phyloP scores from a whole-genome alignment of 2,888 invertebrate genomes.

The Notodromas monacha region DNA sequence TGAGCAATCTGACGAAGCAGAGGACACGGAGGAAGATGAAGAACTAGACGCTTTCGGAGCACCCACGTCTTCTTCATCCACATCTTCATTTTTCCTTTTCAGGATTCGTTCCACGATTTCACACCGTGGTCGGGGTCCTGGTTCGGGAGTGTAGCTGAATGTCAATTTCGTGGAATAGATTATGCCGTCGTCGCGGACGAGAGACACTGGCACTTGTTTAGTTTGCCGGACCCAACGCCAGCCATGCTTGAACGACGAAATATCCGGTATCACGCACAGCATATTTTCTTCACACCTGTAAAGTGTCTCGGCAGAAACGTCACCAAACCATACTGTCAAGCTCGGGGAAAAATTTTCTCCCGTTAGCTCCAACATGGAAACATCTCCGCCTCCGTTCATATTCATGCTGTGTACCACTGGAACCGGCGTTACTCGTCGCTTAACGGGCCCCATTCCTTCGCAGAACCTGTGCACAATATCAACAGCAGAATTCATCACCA shows the following conservation, averaged over 20 bases:
- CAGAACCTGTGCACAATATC: too few species aligned
- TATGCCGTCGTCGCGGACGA: conserved; percentile 23
- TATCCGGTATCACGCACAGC: conserved; percentile 22
- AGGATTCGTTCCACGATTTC: conserved; percentile 11
- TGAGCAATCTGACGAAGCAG: too few species aligned
- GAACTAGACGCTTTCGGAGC: too few species aligned
- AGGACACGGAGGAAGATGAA: too few species aligned
- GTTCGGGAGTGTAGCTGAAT: conserved; percentile 23
- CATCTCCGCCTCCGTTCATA: conserved; percentile 21
- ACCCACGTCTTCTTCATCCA: too few species aligned
- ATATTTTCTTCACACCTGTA: conserved; percentile 20
- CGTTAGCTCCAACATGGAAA: conserved; percentile 21
- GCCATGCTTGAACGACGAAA: conserved; percentile 18
- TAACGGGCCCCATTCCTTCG: conserved; percentile 22
- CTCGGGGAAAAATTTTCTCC: conserved; percentile 22
- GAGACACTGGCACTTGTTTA: conserved; percentile 21
- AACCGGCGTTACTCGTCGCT: conserved; percentile 21
- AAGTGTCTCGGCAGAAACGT: conserved; percentile 23
- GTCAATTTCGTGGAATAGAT: conserved; percentile 23
- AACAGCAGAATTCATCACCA: too few species aligned
- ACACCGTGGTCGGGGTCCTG: conserved; percentile 15
- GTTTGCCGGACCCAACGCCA: conserved; percentile 20
- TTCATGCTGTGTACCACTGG: conserved; percentile 21
- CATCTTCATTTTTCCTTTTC: too few species aligned
- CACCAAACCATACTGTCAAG: conserved; percentile 23